Percentiles rank a stretch among this genome's conserved stretches.
Evolutionary conservation across 2,113 vertebrate species (phyloP).

Genomic region (Xenus cinereus): DNA sequence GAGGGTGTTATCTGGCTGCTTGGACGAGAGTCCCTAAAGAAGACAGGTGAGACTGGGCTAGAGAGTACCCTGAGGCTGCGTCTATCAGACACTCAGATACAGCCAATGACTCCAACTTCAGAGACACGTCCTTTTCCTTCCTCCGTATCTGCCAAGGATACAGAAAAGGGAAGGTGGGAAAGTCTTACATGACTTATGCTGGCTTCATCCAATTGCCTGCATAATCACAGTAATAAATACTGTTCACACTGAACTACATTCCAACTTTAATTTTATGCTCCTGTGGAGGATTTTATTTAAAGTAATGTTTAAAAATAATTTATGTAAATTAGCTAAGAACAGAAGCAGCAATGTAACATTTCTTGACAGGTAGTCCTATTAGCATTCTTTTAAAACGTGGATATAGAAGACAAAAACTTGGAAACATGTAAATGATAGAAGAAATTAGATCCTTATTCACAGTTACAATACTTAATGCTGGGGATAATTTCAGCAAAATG

Average conservation of each 20-base stretch:
- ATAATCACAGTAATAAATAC: slow-evolving; percentile 22
- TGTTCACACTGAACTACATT: background rate
- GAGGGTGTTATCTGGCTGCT: background rate
- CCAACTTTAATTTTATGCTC: slow-evolving; percentile 47
- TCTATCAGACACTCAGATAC: background rate
- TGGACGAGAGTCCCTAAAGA: background rate
- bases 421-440: slow-evolving; percentile 37
- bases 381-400: slow-evolving; percentile 45
- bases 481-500: slow-evolving; percentile 11
- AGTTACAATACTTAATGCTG: background rate
- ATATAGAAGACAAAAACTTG: slow-evolving; percentile 48
- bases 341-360: slow-evolving; percentile 57
- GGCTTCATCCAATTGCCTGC: background rate
- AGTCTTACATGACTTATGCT: background rate
- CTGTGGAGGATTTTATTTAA: slow-evolving; percentile 57
- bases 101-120: background rate
- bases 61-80: background rate
- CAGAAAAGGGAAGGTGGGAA: background rate
- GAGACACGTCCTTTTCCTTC: background rate
- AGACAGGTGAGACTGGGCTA: background rate
- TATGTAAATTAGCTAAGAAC: slow-evolving; percentile 59
- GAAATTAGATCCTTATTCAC: slow-evolving; percentile 29
- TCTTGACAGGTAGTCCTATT: slow-evolving; percentile 53
- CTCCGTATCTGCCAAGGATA: background rate
- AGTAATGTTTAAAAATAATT: slow-evolving; percentile 61